Evolutionary conservation across 2,888 invertebrate genomes (phyloP).

Genomic region (Pedicia rivosa): DNA sequence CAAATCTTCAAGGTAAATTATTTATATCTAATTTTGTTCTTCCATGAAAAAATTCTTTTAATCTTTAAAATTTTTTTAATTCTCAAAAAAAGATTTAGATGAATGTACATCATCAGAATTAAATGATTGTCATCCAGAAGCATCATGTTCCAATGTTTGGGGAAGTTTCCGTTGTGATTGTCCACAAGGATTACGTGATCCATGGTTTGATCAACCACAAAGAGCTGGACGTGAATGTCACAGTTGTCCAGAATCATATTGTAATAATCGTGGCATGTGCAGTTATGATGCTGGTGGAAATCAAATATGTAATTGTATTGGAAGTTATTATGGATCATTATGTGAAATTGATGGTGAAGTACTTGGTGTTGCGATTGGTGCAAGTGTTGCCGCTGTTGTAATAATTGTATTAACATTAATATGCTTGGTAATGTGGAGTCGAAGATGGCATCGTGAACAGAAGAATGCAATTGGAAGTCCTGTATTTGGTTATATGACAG

Average conservation of each 20-base stretch:
- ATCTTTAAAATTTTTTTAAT: slow-evolving; percentile 1
- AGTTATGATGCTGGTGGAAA: slow-evolving; percentile 47
- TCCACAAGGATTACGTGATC: slow-evolving; percentile 57
- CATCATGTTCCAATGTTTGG: slow-evolving; percentile 66
- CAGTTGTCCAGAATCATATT: slow-evolving; percentile 59
- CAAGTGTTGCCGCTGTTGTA: slow-evolving; percentile 73
- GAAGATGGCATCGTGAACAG: slow-evolving; percentile 79
- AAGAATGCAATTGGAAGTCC: slow-evolving; percentile 66
- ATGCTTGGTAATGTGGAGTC: slow-evolving; percentile 72
- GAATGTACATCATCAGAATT: slow-evolving; percentile 69
- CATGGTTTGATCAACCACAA: slow-evolving; percentile 46
- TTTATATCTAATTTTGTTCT: slow-evolving; percentile 37
- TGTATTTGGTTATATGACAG: slow-evolving; percentile 75
- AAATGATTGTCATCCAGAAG: slow-evolving; percentile 71
- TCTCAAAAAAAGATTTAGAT: slow-evolving; percentile 70
- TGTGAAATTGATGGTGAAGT: slow-evolving; percentile 90
- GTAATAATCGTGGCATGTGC: slow-evolving; percentile 76
- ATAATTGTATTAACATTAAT: slow-evolving; percentile 77
- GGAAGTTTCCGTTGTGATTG: slow-evolving; percentile 59
- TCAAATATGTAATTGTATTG: slow-evolving; percentile 47
- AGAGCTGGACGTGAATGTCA: slow-evolving; percentile 60
- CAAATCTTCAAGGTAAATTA: slow-evolving; percentile 51
- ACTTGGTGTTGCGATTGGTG: slow-evolving; percentile 78
- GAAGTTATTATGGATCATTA: slow-evolving; percentile 73
- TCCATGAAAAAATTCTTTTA: neutral